These are phyloP conservation scores for Tupaia chinensis DNA, from an alignment of 2,113 vertebrate species.

Conservation along the genomic window DNA sequence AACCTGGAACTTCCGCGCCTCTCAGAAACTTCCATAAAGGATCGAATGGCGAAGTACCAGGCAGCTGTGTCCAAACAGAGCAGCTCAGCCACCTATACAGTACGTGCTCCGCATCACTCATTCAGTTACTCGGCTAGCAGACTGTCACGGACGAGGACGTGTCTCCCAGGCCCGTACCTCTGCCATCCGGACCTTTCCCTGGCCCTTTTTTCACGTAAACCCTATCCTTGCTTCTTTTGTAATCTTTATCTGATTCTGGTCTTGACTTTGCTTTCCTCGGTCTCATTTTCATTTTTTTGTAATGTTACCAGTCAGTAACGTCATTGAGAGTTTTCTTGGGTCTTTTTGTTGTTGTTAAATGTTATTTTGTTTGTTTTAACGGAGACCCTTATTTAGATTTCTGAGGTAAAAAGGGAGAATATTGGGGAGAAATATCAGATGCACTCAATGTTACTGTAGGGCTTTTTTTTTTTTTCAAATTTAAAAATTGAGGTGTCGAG, in stretches of 20 bases:
- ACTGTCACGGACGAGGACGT: neutral
- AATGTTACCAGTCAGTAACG: neutral
- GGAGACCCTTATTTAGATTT: neutral
- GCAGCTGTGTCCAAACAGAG: conserved; percentile 95
- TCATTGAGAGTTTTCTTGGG: neutral
- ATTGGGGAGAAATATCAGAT: neutral
- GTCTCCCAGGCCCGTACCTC: neutral
- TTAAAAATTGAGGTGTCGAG: neutral
- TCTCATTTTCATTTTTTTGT: neutral
- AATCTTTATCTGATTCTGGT: neutral
- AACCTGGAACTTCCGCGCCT: conserved; percentile 88
- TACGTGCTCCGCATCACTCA: conserved; percentile 76
- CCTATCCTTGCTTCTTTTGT: neutral
- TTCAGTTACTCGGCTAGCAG: neutral
- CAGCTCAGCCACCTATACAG: conserved; percentile 73
- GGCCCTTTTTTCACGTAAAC: neutral
- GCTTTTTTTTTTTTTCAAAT: neutral
- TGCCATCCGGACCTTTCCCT: too few relatives aligned
- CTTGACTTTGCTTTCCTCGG: conserved; percentile 11
- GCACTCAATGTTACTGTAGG: neutral
- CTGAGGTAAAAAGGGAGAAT: conserved; percentile 6
- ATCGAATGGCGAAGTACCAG: conserved; percentile 97
- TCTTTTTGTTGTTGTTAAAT: conserved; percentile 34
- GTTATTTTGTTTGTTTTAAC: conserved; percentile 26
- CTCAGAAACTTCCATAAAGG: conserved; percentile 93